Base-by-base conservation (phyloP, 2,113 vertebrate species). In the Ranitomeya variabilis region DNA sequence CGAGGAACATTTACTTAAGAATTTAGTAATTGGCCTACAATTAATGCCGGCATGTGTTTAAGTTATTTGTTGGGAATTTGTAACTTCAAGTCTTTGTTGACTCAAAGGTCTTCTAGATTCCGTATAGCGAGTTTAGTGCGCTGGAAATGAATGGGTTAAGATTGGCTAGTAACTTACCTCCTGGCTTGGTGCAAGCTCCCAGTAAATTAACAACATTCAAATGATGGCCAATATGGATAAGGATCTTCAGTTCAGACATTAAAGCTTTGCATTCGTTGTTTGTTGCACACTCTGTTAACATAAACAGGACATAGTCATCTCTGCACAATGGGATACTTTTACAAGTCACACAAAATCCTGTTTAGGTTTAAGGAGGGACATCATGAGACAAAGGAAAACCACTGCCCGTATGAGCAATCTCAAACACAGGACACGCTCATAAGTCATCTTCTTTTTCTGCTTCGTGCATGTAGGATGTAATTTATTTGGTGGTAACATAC, bases 191-290 rank as follows among this genome's bases (percentile, higher is more conserved):
- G 91, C 97, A 99, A 52, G 97, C 97, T 92, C 97, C 97, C 89
- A 98, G 94, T 78, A 98, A 94, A 94, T 99, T 99, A 90, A 99
- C 97, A 31, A 99, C 97, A 0, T 99, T 99, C 66, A 99, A 95
- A 81, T 99, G 97, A 88, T 99, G 96, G 37, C 97, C 97, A 57
- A 98, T 98, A 79, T 99, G 97, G 90, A 99, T 99, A 90, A 99
- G 95, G 90, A 98, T 98, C 94, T 98, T 99, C 91, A 98, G 93
- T 90, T 99, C 97, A 1, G 97, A 99, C 97, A 99, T 98, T 88
- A 99, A 94, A 89, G 97, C 97, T 91, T 96, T 97, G 78, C 97
- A 96, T 90, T 99, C 97, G 0, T 97, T 99, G 74, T 95, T 96
- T 2, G 97, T 99, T 78, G 97, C 97, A 83, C 97, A 97, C 87